Evolutionary conservation across 1,140 invertebrate genomes (phyloP).

Genomic region (Drosophila prosaltans): DNA sequence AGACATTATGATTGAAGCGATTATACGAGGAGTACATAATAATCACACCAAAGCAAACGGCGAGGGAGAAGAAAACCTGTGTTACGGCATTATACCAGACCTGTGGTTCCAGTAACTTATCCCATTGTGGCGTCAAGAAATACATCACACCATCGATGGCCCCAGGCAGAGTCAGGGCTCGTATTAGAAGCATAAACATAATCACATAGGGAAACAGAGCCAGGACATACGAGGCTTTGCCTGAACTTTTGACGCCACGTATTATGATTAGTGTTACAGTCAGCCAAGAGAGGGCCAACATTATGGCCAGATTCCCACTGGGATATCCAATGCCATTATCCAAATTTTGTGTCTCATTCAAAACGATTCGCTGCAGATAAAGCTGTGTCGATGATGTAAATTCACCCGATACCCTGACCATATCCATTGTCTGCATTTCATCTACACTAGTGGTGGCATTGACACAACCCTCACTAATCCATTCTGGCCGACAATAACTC

Average conservation of each 20-base stretch:
- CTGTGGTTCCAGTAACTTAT: slow-evolving; percentile 87
- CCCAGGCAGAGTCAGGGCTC: slow-evolving; percentile 89
- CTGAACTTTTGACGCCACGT: slow-evolving; percentile 89
- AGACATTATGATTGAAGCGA: slow-evolving; percentile 90
- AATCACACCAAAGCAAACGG: slow-evolving; percentile 92
- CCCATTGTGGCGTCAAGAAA: slow-evolving; percentile 89
- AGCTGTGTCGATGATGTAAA: slow-evolving; percentile 43
- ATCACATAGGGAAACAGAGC: slow-evolving; percentile 94
- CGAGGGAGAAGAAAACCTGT: slow-evolving; percentile 85
- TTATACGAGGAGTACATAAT: slow-evolving; percentile 94
- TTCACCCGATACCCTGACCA: neutral
- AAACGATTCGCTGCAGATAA: slow-evolving; percentile 85
- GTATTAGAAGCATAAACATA: slow-evolving; percentile 89
- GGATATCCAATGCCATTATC: slow-evolving; percentile 89
- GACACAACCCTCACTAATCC: slow-evolving; percentile 79
- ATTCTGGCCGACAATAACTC: slow-evolving; percentile 86
- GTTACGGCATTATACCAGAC: slow-evolving; percentile 92
- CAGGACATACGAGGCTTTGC: slow-evolving; percentile 92
- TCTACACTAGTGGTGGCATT: slow-evolving; percentile 8
- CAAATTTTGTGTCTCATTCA: slow-evolving; percentile 87
- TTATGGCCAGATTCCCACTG: slow-evolving; percentile 89
- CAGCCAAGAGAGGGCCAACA: slow-evolving; percentile 84
- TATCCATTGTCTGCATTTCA: slow-evolving; percentile 39
- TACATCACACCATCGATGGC: slow-evolving; percentile 90
- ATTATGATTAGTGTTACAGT: slow-evolving; percentile 89